Evolutionary conservation across 2,797 vertebrate species (phyloP).

Genomic region (Otolemur crassicaudatus): DNA sequence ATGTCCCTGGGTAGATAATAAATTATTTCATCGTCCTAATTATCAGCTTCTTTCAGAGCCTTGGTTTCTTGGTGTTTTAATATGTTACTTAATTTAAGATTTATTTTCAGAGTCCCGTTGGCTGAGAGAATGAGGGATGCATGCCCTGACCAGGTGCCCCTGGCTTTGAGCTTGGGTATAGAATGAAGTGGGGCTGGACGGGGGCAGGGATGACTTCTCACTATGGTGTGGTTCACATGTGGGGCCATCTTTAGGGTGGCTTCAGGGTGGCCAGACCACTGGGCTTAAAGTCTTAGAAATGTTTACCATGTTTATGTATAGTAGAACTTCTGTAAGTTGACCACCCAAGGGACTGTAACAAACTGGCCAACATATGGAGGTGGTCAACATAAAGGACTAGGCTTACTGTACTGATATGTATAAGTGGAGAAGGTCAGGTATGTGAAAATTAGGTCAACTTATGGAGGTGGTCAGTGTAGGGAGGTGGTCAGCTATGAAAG

Average conservation of each 20-base stretch:
- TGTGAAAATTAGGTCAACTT: no score
- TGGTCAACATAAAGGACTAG: no score
- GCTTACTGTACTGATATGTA: no score
- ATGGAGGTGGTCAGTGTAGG: no score
- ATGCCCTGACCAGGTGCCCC: rapidly evolving
- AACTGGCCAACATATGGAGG: no score
- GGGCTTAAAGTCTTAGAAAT: background rate
- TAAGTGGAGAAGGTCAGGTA: no score
- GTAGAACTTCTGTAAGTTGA: no score
- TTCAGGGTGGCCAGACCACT: background rate
- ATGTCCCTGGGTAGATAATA: background rate
- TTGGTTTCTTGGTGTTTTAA: background rate
- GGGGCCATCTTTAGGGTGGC: background rate
- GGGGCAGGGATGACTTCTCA: rapidly evolving
- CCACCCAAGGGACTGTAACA: no score
- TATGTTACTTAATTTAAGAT: background rate
- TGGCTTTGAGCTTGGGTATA: background rate
- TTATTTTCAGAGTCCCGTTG: background rate
- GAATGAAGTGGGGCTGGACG: background rate
- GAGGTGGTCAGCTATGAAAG: no score
- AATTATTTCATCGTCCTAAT: background rate
- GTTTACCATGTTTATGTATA: rapidly evolving
- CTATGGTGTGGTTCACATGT: rapidly evolving
- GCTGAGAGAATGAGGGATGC: no score
- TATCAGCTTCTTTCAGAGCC: background rate